Conservation (phyloP, 2,888 invertebrate species). For the Nemotelus nigrinus region DNA sequence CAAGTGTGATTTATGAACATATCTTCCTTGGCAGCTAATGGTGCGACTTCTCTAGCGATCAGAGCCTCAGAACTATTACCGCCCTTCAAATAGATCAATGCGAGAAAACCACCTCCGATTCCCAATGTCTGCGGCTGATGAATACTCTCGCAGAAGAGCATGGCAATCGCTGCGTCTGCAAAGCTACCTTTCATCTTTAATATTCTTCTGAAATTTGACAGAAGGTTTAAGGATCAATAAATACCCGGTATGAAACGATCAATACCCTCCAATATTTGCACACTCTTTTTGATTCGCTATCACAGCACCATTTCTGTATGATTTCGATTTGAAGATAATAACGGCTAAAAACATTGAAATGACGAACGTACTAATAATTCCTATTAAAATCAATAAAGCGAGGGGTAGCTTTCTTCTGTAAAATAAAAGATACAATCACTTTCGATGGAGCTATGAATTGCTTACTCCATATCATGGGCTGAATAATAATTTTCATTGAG, state of each 20-base stretch:
- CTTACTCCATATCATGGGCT: too few species aligned
- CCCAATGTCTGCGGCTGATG: slow-evolving; percentile 84
- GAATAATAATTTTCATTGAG: too few species aligned
- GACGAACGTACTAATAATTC: too few species aligned
- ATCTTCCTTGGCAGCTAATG: slow-evolving; percentile 68
- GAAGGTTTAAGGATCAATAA: background rate
- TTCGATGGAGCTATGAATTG: too few species aligned
- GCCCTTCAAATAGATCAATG: slow-evolving; percentile 77
- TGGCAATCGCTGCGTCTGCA: slow-evolving; percentile 83
- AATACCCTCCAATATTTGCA: slow-evolving; percentile 72
- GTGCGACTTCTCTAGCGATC: slow-evolving; percentile 80
- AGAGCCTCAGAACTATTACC: slow-evolving; percentile 69
- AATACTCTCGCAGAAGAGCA: slow-evolving; percentile 82
- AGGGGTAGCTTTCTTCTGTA: too few species aligned
- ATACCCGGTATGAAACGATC: background rate
- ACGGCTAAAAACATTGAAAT: background rate
- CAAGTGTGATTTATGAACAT: slow-evolving; percentile 69
- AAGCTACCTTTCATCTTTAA: slow-evolving; percentile 75
- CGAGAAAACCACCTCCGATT: slow-evolving; percentile 84
- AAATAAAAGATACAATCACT: too few species aligned
- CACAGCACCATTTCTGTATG: slow-evolving; percentile 63
- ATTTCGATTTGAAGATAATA: slow-evolving; percentile 16
- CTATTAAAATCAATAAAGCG: too few species aligned
- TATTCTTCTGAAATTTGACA: slow-evolving; percentile 67
- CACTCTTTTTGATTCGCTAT: slow-evolving; percentile 76